Base-by-base conservation (phyloP, 2,888 invertebrate genomes). In the Drosophila prostipennis region DNA sequence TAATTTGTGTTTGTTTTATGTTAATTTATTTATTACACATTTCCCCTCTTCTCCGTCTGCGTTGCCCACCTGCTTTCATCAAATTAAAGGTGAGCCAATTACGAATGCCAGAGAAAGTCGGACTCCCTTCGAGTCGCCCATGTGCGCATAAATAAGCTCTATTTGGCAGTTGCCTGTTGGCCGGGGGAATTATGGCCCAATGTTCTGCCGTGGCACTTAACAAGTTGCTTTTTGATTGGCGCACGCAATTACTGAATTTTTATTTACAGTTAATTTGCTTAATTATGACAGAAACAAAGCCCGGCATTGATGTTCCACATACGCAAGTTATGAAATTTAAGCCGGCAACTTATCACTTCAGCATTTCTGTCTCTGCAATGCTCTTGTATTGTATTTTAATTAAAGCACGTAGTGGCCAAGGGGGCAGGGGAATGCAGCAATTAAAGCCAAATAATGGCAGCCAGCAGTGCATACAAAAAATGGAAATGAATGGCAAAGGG, bases 1-100 rank as follows among this genome's bases (percentile, higher is more conserved):
- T 82, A 86, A 82, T 87, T 87, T 82, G 76, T 80, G 83, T 82
- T 83, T 88, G 87, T 80, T 86, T 87, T 86, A 82, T 82, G 88
- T 87, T 82, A 82, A 82, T 82, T 83, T 88, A 87, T 82, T 82
- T 82, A 86, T 87, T 87, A 72, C 76, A 70, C 68, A 65, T 75
- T 72, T 40, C 48, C 61, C 26, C 6, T 26, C 26, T 7, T 13
- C 57, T 56, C 43, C 11, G 13, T n/a, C 40, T 29, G n/a, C n/a
- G n/a, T n/a, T n/a, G n/a, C n/a, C 48, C 54, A 45, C 49, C 49
- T 19, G 68, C 84, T 64, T 45, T 53, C 54, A 39, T 26, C 55
- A 68, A 65, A 68, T 68, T 68, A 46, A 65, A 80, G 88, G 76
- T 61, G 70, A 72, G 76, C 86, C 83, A 82, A 87, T 87, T 87